Conservation (phyloP, 2,797 vertebrate species). For the Alectoris magna region DNA sequence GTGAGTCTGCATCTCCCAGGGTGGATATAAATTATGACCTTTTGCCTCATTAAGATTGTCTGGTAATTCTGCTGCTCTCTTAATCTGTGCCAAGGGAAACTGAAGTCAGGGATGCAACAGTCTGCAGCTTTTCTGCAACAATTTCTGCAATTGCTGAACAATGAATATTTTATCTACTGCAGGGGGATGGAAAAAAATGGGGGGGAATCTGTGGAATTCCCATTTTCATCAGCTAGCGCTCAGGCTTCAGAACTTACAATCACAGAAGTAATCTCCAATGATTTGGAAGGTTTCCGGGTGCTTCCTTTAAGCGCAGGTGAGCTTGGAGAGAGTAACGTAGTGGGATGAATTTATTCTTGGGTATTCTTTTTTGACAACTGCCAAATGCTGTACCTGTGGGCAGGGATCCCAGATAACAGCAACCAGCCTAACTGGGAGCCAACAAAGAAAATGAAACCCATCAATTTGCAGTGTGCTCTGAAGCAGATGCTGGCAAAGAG, state of each 20-base stretch:
- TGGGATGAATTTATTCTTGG: not conserved
- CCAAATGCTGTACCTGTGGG: conserved; percentile 8
- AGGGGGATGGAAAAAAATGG: not conserved
- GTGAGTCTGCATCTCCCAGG: not conserved
- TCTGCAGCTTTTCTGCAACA: not conserved
- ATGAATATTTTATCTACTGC: not conserved
- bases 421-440: not conserved
- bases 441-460: conserved; percentile 9
- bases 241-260: not conserved
- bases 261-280: not conserved
- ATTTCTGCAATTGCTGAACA: not conserved
- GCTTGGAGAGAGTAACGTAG: not conserved
- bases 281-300: not conserved
- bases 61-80: not conserved
- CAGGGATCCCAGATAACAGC: conserved; percentile 31
- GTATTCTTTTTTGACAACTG: not conserved
- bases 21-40: not conserved
- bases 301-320: not conserved
- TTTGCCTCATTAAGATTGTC: not conserved
- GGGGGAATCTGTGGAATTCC: not conserved
- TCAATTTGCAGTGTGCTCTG: not conserved
- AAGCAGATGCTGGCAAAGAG: not conserved
- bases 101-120: not conserved
- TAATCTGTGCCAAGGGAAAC: not conserved
- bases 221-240: not conserved